phyloP scores from a whole-genome alignment of 2,888 invertebrate genomes.

The Cartodere bifasciata region DNA sequence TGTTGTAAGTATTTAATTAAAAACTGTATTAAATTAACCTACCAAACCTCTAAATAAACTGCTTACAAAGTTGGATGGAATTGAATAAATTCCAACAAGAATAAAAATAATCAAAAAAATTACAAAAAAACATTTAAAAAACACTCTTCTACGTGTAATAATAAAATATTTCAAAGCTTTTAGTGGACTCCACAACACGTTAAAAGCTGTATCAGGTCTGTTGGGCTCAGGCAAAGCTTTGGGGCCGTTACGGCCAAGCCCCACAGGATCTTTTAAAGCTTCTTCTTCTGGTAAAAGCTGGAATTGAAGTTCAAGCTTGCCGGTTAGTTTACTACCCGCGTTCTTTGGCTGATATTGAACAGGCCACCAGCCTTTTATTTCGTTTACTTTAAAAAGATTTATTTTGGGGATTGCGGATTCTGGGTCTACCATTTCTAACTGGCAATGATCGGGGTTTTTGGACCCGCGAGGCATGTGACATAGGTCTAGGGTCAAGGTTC shows the following conservation, averaged over 20 bases:
- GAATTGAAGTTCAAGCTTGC: slow-evolving; percentile 56
- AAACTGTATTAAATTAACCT: too few relatives aligned
- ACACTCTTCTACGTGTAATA: slow-evolving; percentile 34
- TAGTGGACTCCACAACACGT: slow-evolving; percentile 44
- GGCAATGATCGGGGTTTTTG: slow-evolving; percentile 34
- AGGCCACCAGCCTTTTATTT: slow-evolving; percentile 60
- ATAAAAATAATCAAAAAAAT: slow-evolving; percentile 28
- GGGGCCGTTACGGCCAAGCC: slow-evolving; percentile 50
- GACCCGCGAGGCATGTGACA: slow-evolving; percentile 47
- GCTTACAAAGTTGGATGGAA: too few relatives aligned
- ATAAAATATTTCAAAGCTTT: slow-evolving; percentile 34
- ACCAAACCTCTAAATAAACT: too few relatives aligned
- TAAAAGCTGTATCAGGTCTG: slow-evolving; percentile 53
- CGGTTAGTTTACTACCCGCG: slow-evolving; percentile 22
- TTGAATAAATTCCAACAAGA: slow-evolving; percentile 34
- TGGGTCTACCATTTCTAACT: slow-evolving; percentile 31
- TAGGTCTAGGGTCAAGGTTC: slow-evolving; percentile 46
- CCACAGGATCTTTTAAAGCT: slow-evolving; percentile 48
- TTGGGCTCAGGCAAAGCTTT: slow-evolving; percentile 47
- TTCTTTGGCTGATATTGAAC: slow-evolving; percentile 24
- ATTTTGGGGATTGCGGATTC: slow-evolving; percentile 37
- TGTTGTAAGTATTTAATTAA: too few relatives aligned
- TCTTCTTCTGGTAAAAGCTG: slow-evolving; percentile 46
- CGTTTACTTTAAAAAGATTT: slow-evolving; percentile 49
- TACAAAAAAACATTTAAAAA: slow-evolving; percentile 27